phyloP scores from a whole-genome alignment of 2,888 invertebrate species.

The Abrostola tripartita region DNA sequence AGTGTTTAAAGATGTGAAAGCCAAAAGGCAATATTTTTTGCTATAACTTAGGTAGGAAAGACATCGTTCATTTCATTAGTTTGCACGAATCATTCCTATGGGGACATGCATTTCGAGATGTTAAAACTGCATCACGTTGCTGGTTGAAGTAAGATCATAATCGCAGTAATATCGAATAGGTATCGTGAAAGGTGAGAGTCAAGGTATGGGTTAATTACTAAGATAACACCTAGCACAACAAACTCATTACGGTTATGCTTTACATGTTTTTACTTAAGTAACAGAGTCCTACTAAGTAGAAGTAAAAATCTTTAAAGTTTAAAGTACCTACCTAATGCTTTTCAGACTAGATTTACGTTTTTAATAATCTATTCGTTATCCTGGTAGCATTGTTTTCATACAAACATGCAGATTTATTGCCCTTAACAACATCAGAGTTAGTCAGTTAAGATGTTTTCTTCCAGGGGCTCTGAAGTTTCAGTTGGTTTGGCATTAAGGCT shows the following conservation, averaged over 20 bases:
- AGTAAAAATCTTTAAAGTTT: no score
- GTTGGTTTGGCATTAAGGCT: no score
- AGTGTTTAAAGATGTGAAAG: conserved; percentile 52
- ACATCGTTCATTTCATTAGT: conserved; percentile 85
- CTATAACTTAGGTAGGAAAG: conserved; percentile 66
- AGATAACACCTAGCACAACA: conserved; percentile 8
- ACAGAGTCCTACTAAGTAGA: no score
- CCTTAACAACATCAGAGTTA: no score
- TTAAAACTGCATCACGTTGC: conserved; percentile 42
- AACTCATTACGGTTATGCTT: no score
- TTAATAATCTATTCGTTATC: not conserved
- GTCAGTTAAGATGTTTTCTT: no score
- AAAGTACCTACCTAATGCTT: no score
- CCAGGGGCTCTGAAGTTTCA: no score
- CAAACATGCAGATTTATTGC: no score
- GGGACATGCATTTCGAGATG: conserved; percentile 72
- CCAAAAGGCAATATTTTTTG: conserved; percentile 66
- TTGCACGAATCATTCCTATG: conserved; percentile 90
- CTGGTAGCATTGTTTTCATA: not conserved
- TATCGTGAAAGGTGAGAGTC: conserved; percentile 42
- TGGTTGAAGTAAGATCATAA: conserved; percentile 20
- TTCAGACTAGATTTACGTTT: not conserved
- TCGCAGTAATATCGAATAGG: conserved; percentile 19
- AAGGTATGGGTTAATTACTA: conserved; percentile 26
- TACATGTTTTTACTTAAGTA: no score